Percentiles rank a stretch among this genome's conserved stretches.
These are phyloP conservation scores for Paragorgia papillata DNA, from an alignment of 92 coral and sea anemone genomes.

Conservation along the genomic window DNA sequence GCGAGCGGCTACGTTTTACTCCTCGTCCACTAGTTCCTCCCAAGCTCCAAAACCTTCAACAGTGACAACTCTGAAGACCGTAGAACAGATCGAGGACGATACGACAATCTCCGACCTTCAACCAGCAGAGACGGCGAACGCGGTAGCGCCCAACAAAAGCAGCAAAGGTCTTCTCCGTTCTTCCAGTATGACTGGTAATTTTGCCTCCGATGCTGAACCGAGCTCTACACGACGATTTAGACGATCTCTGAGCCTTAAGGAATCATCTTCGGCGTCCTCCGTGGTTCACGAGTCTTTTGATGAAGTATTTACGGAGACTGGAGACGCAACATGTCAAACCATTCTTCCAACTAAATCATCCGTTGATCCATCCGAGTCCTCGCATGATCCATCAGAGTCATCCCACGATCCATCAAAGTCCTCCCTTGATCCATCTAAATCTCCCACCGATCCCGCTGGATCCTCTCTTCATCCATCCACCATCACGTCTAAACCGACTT, in stretches of 20 bases:
- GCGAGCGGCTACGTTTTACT: conserved; percentile 36
- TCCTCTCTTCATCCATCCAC: background rate
- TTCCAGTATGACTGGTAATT: background rate
- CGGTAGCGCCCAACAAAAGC: background rate
- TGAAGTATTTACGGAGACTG: conserved; percentile 29
- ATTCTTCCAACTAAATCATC: background rate
- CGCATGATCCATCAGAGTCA: too few species aligned
- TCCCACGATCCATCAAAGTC: too few species aligned
- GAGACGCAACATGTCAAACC: background rate
- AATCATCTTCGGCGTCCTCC: background rate
- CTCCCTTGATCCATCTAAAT: too few species aligned
- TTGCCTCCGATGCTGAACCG: background rate
- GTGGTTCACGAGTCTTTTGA: background rate
- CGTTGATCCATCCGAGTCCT: background rate
- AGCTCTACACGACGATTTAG: background rate
- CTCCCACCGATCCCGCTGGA: background rate
- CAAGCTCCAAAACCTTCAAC: background rate
- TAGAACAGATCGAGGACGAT: background rate
- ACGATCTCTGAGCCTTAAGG: background rate
- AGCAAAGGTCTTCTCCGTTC: background rate
- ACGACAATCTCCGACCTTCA: background rate
- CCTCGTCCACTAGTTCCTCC: background rate
- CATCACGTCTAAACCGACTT: background rate
- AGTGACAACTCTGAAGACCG: background rate
- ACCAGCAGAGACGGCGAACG: background rate